A percentile compares a stretch with the other conserved stretches of the same genome.
Evolutionary conservation across 2,888 invertebrate species (phyloP).

Genomic region (Tineola bisselliella): DNA sequence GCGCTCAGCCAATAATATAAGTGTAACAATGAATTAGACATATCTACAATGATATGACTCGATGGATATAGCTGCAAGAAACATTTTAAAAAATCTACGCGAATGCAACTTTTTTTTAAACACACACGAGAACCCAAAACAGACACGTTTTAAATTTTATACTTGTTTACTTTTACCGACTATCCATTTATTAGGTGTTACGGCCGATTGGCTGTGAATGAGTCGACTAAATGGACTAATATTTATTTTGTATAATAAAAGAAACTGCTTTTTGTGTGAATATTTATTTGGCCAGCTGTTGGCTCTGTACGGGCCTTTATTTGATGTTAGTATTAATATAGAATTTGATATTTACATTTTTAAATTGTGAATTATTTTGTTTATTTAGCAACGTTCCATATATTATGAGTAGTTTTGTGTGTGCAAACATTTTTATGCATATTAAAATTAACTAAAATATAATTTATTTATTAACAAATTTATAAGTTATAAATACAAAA

Average conservation of each 20-base stretch:
- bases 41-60: too few relatives aligned
- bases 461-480: too few relatives aligned
- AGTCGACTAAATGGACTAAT: conserved; percentile 25
- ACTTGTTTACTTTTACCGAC: conserved; percentile 1
- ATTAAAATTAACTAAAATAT: too few relatives aligned
- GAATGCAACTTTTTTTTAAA: background rate
- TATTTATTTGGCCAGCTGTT: conserved; percentile 9
- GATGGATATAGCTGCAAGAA: too few relatives aligned
- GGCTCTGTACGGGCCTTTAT: background rate
- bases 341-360: background rate
- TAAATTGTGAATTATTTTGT: background rate
- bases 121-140: background rate
- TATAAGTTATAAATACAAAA: too few relatives aligned
- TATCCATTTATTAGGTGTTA: conserved; percentile 9
- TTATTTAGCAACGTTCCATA: background rate
- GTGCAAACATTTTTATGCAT: too few relatives aligned
- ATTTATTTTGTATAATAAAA: conserved; percentile 38
- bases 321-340: background rate
- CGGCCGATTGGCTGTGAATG: conserved; percentile 10
- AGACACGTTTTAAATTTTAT: background rate
- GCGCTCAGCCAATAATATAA: too few relatives aligned
- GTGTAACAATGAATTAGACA: too few relatives aligned
- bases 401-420: too few relatives aligned
- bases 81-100: too few relatives aligned
- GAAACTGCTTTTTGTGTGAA: conserved; percentile 24